A percentile compares a stretch with the other conserved stretches of the same genome.
These are phyloP conservation scores for Pseudopodoces humilis DNA, from an alignment of 2,113 vertebrate species.

Conservation along the genomic window DNA sequence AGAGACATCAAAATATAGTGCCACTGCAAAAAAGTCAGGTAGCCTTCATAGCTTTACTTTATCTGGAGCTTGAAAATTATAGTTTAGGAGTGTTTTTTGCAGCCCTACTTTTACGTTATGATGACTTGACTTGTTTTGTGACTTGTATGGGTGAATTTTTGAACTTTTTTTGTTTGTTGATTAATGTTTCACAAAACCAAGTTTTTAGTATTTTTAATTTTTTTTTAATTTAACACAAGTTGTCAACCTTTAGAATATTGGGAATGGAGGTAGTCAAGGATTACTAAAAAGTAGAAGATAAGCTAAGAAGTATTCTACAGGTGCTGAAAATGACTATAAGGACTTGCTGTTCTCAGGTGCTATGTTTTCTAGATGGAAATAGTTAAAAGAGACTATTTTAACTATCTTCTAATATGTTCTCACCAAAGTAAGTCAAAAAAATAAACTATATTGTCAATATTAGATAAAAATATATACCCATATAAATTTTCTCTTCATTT, in stretches of 20 bases:
- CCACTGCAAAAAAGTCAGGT: not conserved
- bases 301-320: not conserved
- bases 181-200: not conserved
- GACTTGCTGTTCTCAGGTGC: slow-evolving; percentile 42
- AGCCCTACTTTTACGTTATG: not conserved
- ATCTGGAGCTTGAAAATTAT: not conserved
- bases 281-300: not conserved
- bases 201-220: not conserved
- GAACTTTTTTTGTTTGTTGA: not conserved
- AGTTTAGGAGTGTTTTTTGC: not conserved
- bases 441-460: not conserved
- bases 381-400: slow-evolving; percentile 6
- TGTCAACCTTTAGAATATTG: not conserved
- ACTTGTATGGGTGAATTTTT: not conserved
- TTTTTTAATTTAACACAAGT: not conserved
- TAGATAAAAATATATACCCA: not conserved
- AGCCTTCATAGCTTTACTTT: not conserved
- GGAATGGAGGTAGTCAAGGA: not conserved
- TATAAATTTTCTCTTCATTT: not conserved
- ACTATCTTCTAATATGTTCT: not conserved
- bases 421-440: slow-evolving; percentile 41
- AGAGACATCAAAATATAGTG: slow-evolving; percentile 9
- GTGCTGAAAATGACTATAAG: slow-evolving; percentile 32
- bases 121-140: not conserved
- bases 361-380: slow-evolving; percentile 20